These are phyloP conservation scores for Corythaeola cristata DNA, from an alignment of 2,113 vertebrate genomes.

Conservation along the genomic window DNA sequence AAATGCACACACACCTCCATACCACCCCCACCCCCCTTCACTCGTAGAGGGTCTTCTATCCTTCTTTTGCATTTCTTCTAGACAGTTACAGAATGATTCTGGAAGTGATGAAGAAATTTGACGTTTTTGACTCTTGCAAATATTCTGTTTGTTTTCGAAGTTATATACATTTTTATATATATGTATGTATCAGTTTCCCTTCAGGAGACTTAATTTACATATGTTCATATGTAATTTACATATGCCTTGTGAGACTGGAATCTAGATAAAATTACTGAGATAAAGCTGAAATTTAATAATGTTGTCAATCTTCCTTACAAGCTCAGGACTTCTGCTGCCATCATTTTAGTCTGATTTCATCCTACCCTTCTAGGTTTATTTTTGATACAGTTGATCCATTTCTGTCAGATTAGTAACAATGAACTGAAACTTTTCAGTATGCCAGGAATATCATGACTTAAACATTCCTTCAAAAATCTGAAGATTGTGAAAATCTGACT, in stretches of 20 bases:
- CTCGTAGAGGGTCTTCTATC: background rate
- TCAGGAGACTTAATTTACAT: background rate
- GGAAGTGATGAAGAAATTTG: background rate
- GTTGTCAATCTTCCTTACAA: background rate
- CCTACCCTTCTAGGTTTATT: background rate
- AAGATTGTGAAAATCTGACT: background rate
- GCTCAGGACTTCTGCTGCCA: background rate
- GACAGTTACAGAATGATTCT: background rate
- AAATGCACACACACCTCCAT: background rate
- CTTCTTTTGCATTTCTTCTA: background rate
- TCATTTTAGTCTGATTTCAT: background rate
- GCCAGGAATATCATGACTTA: background rate
- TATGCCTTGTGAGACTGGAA: background rate
- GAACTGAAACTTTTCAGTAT: background rate
- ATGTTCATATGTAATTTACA: background rate
- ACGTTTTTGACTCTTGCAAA: background rate
- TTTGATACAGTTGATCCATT: background rate
- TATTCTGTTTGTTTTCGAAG: background rate
- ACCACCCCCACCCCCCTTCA: background rate
- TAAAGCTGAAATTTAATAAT: background rate
- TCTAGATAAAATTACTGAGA: conserved; percentile 8
- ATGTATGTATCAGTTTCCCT: background rate
- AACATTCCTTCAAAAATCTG: background rate
- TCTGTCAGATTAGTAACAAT: background rate
- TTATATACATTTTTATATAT: background rate